phyloP scores from a whole-genome alignment of 37 sponge, comb jelly and placozoan genomes.

The Chondrilla cf. caribensis region DNA sequence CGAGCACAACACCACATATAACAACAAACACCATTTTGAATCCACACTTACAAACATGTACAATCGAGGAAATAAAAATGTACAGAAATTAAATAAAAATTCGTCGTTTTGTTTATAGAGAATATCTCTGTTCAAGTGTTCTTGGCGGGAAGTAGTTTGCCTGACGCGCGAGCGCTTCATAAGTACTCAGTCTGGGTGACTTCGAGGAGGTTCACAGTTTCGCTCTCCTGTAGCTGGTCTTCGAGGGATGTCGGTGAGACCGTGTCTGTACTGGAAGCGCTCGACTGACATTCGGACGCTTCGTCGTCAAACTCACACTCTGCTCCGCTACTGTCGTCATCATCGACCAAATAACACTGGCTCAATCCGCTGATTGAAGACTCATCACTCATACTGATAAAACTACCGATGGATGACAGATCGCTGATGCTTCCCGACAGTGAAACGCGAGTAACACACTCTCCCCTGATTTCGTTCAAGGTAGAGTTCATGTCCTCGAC shows the following conservation, averaged over 20 bases:
- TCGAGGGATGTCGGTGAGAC: not conserved
- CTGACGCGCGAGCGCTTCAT: too few species aligned
- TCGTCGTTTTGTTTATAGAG: too few species aligned
- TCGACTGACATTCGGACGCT: not conserved
- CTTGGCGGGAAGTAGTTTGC: too few species aligned
- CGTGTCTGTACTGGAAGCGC: not conserved
- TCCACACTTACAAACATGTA: not conserved
- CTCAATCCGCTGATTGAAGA: constrained; percentile 9
- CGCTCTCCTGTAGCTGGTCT: not conserved
- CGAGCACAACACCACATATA: too few species aligned
- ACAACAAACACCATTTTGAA: too few species aligned
- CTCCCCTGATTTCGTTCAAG: constrained; percentile 9
- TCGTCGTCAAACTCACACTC: constrained; percentile 5
- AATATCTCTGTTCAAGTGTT: too few species aligned
- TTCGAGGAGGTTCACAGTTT: not conserved
- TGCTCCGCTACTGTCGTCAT: not conserved
- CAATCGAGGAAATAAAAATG: not conserved
- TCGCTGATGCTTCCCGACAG: constrained; percentile 20
- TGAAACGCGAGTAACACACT: not conserved
- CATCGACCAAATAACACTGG: constrained; percentile 3
- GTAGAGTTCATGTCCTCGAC: constrained; percentile 11
- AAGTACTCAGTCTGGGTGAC: not conserved
- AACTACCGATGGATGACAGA: constrained; percentile 4
- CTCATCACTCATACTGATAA: not conserved
- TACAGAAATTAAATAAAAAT: not conserved